Conservation (phyloP, 2,888 invertebrate species). For the Choreutis nemorana region DNA sequence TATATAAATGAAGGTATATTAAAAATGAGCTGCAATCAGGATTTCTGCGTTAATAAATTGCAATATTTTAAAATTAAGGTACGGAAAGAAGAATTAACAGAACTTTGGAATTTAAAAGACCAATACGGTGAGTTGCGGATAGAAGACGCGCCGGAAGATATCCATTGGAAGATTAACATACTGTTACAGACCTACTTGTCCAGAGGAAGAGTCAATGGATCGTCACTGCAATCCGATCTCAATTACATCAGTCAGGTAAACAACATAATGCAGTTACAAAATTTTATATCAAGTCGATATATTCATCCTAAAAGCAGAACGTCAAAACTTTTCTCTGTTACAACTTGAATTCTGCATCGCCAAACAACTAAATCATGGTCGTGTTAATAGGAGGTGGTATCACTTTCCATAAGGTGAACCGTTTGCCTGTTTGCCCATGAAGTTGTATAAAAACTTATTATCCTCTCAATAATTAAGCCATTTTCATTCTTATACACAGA, state of each 20-base stretch:
- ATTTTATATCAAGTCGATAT: no score
- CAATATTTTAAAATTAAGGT: conserved; percentile 58
- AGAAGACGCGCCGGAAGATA: conserved; percentile 85
- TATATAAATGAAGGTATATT: no score
- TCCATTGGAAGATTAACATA: conserved; percentile 95
- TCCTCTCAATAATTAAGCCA: conserved; percentile 3
- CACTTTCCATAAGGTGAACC: no score
- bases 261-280: no score
- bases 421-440: no score
- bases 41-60: no score
- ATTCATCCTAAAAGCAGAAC: no score
- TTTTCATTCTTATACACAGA: conserved; percentile 72
- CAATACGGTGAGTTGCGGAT: conserved; percentile 81
- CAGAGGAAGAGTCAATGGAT: conserved; percentile 78
- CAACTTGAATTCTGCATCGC: no score
- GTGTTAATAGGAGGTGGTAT: no score
- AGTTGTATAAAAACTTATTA: conserved; percentile 1
- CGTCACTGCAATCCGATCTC: conserved; percentile 88
- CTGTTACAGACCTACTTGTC: conserved; percentile 91
- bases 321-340: no score
- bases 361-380: no score
- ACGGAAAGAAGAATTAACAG: conserved; percentile 93
- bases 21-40: no score
- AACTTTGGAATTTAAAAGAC: conserved; percentile 80
- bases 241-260: conserved; percentile 87